A percentile compares a stretch with the other conserved stretches of the same genome.
Evolutionary conservation across 92 coral and sea anemone species (phyloP).

Genomic region (Scolanthus callimorphus): DNA sequence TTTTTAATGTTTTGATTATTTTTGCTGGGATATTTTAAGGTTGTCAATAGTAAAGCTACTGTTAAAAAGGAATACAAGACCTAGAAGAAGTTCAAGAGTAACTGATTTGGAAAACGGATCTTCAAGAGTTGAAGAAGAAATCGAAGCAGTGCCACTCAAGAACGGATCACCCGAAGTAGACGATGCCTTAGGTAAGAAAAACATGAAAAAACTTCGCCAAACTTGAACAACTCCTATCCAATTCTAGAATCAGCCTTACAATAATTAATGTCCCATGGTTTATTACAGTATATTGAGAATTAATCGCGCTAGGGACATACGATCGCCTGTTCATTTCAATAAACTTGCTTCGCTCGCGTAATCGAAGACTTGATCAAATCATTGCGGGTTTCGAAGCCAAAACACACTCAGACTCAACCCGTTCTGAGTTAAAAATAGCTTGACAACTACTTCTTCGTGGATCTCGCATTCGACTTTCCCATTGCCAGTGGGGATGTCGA

Average conservation of each 20-base stretch:
- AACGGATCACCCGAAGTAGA: neutral
- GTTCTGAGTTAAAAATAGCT: too few relatives aligned
- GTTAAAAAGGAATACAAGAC: conserved; percentile 64
- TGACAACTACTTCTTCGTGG: too few relatives aligned
- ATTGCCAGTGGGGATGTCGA: too few relatives aligned
- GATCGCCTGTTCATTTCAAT: neutral
- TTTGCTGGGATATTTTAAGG: conserved; percentile 45
- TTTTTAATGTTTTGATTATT: neutral
- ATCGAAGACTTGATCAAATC: neutral
- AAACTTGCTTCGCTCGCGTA: neutral
- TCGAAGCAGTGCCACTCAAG: neutral
- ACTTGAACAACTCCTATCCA: too few relatives aligned
- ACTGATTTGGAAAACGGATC: neutral
- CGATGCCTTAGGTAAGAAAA: neutral
- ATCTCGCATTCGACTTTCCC: too few relatives aligned
- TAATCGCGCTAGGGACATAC: too few relatives aligned
- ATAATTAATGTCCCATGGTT: too few relatives aligned
- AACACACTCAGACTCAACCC: too few relatives aligned
- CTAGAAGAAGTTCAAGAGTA: conserved; percentile 78
- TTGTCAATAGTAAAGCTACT: conserved; percentile 84
- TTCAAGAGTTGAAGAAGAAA: neutral
- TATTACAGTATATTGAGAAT: too few relatives aligned
- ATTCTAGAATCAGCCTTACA: too few relatives aligned
- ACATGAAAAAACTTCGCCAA: too few relatives aligned
- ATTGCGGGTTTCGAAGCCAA: too few relatives aligned